Base-by-base conservation (phyloP, 1,140 invertebrate genomes). In the Pseudachorutes palmiensis region DNA sequence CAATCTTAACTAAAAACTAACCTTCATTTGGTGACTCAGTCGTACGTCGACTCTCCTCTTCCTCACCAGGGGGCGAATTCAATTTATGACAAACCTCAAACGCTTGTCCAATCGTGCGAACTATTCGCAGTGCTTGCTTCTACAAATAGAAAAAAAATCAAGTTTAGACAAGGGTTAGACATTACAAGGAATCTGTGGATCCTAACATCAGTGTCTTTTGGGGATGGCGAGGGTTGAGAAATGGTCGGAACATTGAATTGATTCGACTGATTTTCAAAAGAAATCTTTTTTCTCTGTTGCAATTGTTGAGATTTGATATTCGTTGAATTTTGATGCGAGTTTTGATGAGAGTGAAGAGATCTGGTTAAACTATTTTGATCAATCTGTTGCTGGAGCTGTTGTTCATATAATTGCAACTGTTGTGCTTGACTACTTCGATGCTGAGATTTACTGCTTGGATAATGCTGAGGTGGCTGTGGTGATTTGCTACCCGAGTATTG, bases 11-110 rank as follows among this genome's bases (percentile, higher is more conserved):
- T 19, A 12, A 45, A 45, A 45, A 45, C 9, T 24, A 12, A 60
- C 58, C 59, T 28, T n/a, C 51, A 55, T 55, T 55, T 55, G 51
- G 51, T 26, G 51, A 55, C 5, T 55, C 51, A 5, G 12, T 24
- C 51, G 12, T 24, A 14, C 24, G 51, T 55, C 51, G 9, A 55
- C 24, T 55, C 24, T 24, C 51, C 41, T 45, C 26, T 36, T 2
- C 51, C 36, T 32, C 70, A 12, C 19, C 65, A 19, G 36, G 45
- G 48, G 2, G 88, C 22, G 61, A 48, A 26, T 32, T 88, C 79
- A 91, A 84, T 82, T 97, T 97, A 85, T 98, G 94, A 83, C 94
- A 98, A 76, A 98, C 94, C 81, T 98, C 96, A 81, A 99, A 99
- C 24, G 96, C 61, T 81, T 98, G 95, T 33, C 96, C 95, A 69